Evolutionary conservation across 1,140 invertebrate genomes (phyloP), one percentile per base, ranked within the genome.

Genomic region (Oppia nitens): DNA sequence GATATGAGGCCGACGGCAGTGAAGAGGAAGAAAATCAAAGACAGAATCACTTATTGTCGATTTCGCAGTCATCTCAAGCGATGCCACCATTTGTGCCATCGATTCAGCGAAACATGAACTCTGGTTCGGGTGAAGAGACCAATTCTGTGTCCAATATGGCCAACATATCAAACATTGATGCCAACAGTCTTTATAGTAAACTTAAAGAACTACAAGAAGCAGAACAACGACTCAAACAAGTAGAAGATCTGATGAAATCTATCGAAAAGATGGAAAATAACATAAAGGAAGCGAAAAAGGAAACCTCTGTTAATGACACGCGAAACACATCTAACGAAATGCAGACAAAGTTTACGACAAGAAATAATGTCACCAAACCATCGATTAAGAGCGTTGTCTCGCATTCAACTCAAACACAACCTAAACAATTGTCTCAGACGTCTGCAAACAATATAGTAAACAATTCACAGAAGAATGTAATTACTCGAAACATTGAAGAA

Each of bases 1-100:
- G 49, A 20, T 50, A 50, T 25, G 49, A 50, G n/a, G 49, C 49
- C 6, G 49, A 50, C 49, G 49, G 49, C 4, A 50, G 49, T 50
- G 49, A 50, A 26, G 49, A 50, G 24, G 49, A 50, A 21, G 49
- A 50, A n/a, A n/a, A 14, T 47, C 6, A 9, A 17, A 6, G 32
- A 40, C 6, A 6, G 6, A 40, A 40, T 17, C 32, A 40, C 6
- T 17, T 40, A 6, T 40, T 40, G 32, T 9, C 6, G 6, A 17
- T 6, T 40, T 40, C 32, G 32, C 32, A 9, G 17, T 40, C 32
- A 40, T 40, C 17, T 9, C 32, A 40, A 40, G 6, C 32, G 32
- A 6, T 9, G 32, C 32, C 32, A 40, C 17, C 17, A 17, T 40
- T 40, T 40, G 12, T 12, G 12, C 45, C 45, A 12, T 9, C 4